Evolutionary conservation across 2,888 invertebrate genomes (phyloP).

Genomic region (Drosophila buzzatii): DNA sequence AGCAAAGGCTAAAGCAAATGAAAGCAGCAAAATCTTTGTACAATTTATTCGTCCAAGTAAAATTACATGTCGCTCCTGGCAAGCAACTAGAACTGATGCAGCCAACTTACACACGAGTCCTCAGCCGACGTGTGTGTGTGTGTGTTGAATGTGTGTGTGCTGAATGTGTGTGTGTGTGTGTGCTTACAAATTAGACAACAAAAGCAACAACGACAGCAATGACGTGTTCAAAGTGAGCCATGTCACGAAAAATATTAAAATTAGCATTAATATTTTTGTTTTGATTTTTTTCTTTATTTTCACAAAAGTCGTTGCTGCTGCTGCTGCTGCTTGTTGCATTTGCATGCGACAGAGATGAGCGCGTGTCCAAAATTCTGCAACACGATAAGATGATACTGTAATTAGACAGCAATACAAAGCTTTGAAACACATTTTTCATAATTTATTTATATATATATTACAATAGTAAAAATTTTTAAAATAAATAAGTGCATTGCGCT

Average conservation of each 20-base stretch:
- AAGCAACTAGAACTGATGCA: conserved; percentile 53
- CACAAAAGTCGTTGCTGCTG: conserved; percentile 18
- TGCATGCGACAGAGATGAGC: conserved; percentile 52
- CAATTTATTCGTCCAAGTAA: conserved; percentile 83
- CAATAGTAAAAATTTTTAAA: too few relatives aligned
- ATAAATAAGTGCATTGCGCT: too few relatives aligned
- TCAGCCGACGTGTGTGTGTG: conserved; percentile 1
- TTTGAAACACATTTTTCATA: neutral
- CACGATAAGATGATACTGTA: neutral
- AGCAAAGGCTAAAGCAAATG: conserved; percentile 40
- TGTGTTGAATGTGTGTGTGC: conserved; percentile 1
- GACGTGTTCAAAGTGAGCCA: conserved; percentile 68
- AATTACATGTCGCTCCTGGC: conserved; percentile 82
- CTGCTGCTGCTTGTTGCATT: conserved; percentile 40
- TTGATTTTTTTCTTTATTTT: conserved; percentile 21
- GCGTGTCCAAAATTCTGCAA: neutral
- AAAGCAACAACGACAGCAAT: conserved; percentile 57
- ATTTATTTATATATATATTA: neutral
- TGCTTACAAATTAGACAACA: conserved; percentile 62
- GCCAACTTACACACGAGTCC: conserved; percentile 33
- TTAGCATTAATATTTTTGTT: conserved; percentile 75
- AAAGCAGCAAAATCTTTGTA: conserved; percentile 76
- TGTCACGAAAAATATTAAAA: conserved; percentile 85
- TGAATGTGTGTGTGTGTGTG: neutral
- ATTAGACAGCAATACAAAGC: neutral